A percentile compares a stretch with the other conserved stretches of the same genome.
These are phyloP conservation scores for Panthera uncia DNA, from an alignment of 2,113 vertebrate genomes.

Conservation along the genomic window DNA sequence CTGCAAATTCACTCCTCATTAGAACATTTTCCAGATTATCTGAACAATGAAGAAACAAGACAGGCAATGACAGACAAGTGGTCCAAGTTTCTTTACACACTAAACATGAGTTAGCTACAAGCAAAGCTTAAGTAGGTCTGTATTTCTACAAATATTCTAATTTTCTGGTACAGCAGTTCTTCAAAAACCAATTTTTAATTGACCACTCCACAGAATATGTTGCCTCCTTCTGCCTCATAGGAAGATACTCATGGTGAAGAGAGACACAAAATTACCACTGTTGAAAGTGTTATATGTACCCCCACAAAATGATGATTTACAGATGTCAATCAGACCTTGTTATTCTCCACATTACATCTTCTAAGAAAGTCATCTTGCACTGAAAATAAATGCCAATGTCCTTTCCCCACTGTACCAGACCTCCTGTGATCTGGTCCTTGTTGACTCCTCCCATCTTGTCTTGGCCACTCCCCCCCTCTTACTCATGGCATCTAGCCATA, in stretches of 20 bases:
- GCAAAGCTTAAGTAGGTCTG: background rate
- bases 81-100: background rate
- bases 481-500: background rate
- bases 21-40: background rate
- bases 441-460: background rate
- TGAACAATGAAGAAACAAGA: background rate
- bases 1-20: background rate
- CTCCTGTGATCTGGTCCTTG: background rate
- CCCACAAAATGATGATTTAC: background rate
- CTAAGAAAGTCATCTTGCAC: background rate
- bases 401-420: background rate
- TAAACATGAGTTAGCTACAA: background rate
- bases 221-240: background rate
- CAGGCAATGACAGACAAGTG: background rate
- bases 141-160: background rate
- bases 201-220: background rate
- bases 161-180: background rate
- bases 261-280: background rate
- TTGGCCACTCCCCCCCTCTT: background rate
- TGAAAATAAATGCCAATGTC: background rate
- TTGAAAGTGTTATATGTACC: background rate
- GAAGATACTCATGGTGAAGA: background rate
- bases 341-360: background rate
- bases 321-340: background rate
- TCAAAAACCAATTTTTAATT: background rate